Base-by-base conservation (phyloP, 2,797 vertebrate genomes). In the Tarsius wallacei region DNA sequence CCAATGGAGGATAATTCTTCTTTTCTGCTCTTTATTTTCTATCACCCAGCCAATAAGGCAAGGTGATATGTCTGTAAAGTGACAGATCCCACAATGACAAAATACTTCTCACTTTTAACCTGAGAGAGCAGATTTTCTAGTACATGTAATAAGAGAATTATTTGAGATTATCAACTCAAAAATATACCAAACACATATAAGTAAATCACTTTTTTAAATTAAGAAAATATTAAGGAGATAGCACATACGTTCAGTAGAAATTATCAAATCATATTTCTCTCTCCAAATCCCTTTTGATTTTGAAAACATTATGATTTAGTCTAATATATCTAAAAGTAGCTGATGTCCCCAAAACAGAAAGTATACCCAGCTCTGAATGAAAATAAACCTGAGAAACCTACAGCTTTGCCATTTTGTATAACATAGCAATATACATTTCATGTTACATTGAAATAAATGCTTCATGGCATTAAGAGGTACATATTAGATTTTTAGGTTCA, bases 1-100 rank as follows among this genome's bases (percentile, higher is more conserved):
- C 94, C 96, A 98, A 78, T 96, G 86, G 93, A 98, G 84, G 88
- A 97, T 98, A 98, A 98, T 98, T 97, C 98, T 98, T 97, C 90
- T 98, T 98, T 98, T 97, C 97, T 97, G 97, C 97, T 97, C 85
- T 0, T 98, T 97, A 87, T 94, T 82, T 51, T 70, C 86, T 93
- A 97, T 93, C 26, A 68, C 28, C 71, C 82, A 97, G 93, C 96
- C 97, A 98, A 80, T 96, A 97, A 95, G 7, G 66, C 57, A 98
- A 98, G 66, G 97, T 97, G 96, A 90, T 97, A 98, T 95, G 80
- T 96, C 95, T 95, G 1, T 96, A 93, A 98, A 97, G 81, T 42
- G 28, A 85, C 33, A 73, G 47, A 51, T 42, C 70, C 33, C 33
- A 28, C 26, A 74, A 82, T 51, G 53, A 83, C 21, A 11, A 9